Conservation (phyloP, 2,113 vertebrate species). For the Carassius gibelio region DNA sequence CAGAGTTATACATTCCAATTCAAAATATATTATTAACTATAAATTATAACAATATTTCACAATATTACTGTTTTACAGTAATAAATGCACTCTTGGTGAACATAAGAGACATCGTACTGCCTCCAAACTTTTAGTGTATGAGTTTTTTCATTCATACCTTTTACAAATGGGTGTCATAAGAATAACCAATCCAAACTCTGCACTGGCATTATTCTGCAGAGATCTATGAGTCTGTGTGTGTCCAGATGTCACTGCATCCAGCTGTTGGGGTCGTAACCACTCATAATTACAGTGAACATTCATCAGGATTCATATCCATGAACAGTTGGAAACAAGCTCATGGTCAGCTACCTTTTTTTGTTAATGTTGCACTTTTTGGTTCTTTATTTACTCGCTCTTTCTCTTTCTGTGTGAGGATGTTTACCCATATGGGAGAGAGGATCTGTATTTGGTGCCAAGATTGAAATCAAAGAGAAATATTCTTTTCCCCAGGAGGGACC, state of each 20-base stretch:
- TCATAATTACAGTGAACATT: constrained; percentile 54
- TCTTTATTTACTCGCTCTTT: constrained; percentile 16
- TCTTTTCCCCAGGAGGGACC: constrained; percentile 50
- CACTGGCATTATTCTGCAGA: constrained; percentile 33
- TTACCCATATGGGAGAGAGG: constrained; percentile 53
- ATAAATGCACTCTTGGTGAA: not conserved
- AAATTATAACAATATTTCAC: too few species aligned
- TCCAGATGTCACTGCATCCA: constrained; percentile 47
- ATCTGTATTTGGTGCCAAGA: constrained; percentile 57
- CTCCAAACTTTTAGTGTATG: not conserved
- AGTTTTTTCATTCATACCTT: not conserved
- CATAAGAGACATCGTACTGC: not conserved
- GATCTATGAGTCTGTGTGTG: constrained; percentile 11
- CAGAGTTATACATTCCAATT: too few species aligned
- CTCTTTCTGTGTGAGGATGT: constrained; percentile 41
- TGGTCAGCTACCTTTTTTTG: constrained; percentile 15
- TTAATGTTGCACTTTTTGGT: constrained; percentile 2
- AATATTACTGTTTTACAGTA: not conserved
- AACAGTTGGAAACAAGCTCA: constrained; percentile 29
- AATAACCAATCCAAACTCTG: constrained; percentile 30
- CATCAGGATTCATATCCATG: constrained; percentile 53
- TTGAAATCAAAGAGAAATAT: constrained; percentile 51
- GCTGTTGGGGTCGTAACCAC: constrained; percentile 46
- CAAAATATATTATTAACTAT: too few species aligned
- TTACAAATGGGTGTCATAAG: constrained; percentile 34